A percentile compares a stretch with the other conserved stretches of the same genome.
Evolutionary conservation across 2,888 invertebrate genomes (phyloP).

Genomic region (Daptonema setosum): DNA sequence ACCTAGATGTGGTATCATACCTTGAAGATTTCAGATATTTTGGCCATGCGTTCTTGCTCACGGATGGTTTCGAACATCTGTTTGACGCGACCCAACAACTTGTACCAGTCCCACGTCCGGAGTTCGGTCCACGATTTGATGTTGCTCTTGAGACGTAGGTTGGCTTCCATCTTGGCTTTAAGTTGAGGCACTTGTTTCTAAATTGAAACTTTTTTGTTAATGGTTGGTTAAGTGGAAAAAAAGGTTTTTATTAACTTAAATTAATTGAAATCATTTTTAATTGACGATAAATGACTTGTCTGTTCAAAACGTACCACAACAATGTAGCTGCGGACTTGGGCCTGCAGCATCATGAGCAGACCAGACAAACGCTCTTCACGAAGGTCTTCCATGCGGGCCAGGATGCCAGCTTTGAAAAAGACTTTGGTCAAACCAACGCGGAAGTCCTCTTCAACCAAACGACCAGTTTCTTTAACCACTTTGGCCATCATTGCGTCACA

Average conservation of each 20-base stretch:
- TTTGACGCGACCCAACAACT: slow-evolving; percentile 92
- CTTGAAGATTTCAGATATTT: not conserved
- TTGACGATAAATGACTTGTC: too few relatives aligned
- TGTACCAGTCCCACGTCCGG: slow-evolving; percentile 99
- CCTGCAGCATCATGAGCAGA: not conserved
- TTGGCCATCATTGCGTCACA: slow-evolving; percentile 52
- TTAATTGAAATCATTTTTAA: too few relatives aligned
- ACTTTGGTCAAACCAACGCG: slow-evolving; percentile 97
- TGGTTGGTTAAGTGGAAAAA: too few relatives aligned
- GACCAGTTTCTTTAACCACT: slow-evolving; percentile 43
- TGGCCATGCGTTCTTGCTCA: not conserved
- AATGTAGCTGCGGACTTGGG: not conserved
- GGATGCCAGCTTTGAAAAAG: slow-evolving; percentile 94
- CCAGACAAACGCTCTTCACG: slow-evolving; percentile 63
- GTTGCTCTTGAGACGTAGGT: slow-evolving; percentile 94
- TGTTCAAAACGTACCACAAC: not conserved
- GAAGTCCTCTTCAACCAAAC: slow-evolving; percentile 76
- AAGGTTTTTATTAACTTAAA: too few relatives aligned
- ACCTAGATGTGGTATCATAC: not conserved
- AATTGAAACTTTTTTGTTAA: not conserved
- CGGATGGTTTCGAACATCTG: slow-evolving; percentile 18
- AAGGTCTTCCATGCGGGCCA: slow-evolving; percentile 98
- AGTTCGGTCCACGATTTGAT: slow-evolving; percentile 95
- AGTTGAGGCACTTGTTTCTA: not conserved
- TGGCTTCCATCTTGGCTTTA: slow-evolving; percentile 16